Base-by-base conservation (phyloP, 2,113 vertebrate genomes). In the Seriola aureovittata region DNA sequence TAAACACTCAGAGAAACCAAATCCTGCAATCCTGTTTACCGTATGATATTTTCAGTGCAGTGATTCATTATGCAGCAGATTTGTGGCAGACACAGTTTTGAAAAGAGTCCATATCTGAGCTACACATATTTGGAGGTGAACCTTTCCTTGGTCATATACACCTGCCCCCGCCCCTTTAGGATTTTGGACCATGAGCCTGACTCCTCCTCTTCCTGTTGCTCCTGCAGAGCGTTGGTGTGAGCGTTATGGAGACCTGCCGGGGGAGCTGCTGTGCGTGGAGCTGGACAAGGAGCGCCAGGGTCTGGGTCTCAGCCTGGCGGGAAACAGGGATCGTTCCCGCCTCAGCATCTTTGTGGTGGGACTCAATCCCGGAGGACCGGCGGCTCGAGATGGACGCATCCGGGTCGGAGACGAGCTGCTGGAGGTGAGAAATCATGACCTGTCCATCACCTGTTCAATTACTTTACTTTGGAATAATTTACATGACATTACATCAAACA, bases 301-400 rank as follows among this genome's bases (percentile, higher is more conserved):
- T 23, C 92, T 99, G 48, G 98, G 98, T 2, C 97, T 99, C 92
- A 99, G 97, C 76, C 96, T 99, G 68, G 97, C 98, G 0, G 98
- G 98, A 21, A 99, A 99, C 94, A 95, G 97, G 59, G 97, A 99
- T 82, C 95, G 98, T 0, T 97, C 97, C 82, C 94, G 94, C 8
- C 96, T 98, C 96, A 98, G 97, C 92, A 97, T 99, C 93, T 99
- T 97, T 1, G 96, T 99, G 76, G 98, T 99, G 62, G 98, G 97
- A 40, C 97, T 99, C 83, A 96, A 96, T 29, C 95, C 97, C 0
- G 97, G 96, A 1, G 96, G 98, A 17, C 91, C 98, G 0, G 97
- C 97, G 0, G 96, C 96, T 14, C 82, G 91, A 0, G 97, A 99
- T 0, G 97, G 97, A 36, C 93, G 95, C 60, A 96, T 99, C 90